These are phyloP conservation scores for Microctenopoma steveboyesi DNA, from an alignment of 2,797 vertebrate genomes.

Conservation along the genomic window DNA sequence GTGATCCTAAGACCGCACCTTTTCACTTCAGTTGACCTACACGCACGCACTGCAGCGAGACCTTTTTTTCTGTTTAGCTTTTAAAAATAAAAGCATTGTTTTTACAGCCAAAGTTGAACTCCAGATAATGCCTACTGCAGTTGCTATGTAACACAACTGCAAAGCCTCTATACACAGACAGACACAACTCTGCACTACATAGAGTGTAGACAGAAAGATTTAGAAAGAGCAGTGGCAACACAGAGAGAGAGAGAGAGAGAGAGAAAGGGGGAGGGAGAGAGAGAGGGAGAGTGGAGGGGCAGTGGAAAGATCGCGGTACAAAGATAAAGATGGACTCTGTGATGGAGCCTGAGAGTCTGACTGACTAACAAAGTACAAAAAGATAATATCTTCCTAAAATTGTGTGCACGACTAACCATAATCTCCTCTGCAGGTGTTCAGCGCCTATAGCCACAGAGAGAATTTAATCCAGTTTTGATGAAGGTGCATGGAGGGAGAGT, in stretches of 20 bases:
- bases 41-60: constrained; percentile 24
- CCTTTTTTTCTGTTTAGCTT: constrained; percentile 24
- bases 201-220: neutral
- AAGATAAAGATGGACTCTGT: constrained; percentile 16
- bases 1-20: constrained; percentile 11
- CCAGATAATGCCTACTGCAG: constrained; percentile 8
- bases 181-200: neutral
- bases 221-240: constrained; percentile 25
- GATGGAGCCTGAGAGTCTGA: constrained; percentile 9
- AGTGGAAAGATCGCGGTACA: constrained; percentile 21
- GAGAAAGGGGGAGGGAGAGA: constrained; percentile 1
- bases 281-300: neutral
- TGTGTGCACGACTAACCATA: constrained; percentile 31
- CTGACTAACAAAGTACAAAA: constrained; percentile 24
- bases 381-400: constrained; percentile 32
- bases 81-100: constrained; percentile 33
- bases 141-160: constrained; percentile 48
- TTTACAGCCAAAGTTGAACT: constrained; percentile 21
- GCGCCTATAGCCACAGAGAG: constrained; percentile 28
- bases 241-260: constrained; percentile 12
- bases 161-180: constrained; percentile 14
- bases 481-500: constrained; percentile 35
- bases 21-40: constrained; percentile 29
- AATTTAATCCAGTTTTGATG: constrained; percentile 71
- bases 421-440: constrained; percentile 54